Percentiles rank a stretch among this genome's conserved stretches.
phyloP scores from a whole-genome alignment of 2,797 vertebrate genomes.

The Diglossa cyanea region DNA sequence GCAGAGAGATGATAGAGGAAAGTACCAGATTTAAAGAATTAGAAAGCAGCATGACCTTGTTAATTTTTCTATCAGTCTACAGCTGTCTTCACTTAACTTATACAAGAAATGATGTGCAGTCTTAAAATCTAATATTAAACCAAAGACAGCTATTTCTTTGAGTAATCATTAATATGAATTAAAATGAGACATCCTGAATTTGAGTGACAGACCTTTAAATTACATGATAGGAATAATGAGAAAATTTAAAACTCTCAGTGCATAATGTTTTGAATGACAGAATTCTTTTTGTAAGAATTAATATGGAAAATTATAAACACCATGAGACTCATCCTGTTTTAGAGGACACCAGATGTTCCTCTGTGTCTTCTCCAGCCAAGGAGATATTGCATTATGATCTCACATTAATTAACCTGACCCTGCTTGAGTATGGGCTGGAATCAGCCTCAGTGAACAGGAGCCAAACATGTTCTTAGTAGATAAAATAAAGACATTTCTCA shows the following conservation, averaged over 20 bases:
- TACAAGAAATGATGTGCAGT: background rate
- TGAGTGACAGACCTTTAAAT: background rate
- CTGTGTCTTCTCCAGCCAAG: background rate
- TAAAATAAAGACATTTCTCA: background rate
- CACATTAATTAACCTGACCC: background rate
- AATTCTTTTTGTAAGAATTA: background rate
- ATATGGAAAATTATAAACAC: background rate
- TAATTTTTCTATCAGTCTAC: slow-evolving; percentile 18
- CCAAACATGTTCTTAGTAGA: fast-evolving
- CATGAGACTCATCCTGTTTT: background rate
- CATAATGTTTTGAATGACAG: background rate
- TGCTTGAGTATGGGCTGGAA: background rate
- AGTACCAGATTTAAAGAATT: background rate
- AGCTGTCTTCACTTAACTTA: background rate
- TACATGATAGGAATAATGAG: background rate
- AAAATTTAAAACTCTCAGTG: background rate
- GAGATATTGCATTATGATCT: background rate
- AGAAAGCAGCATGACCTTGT: background rate
- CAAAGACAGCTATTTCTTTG: background rate
- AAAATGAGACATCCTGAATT: background rate
- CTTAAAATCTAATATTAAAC: background rate
- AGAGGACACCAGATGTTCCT: background rate
- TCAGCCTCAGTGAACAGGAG: background rate
- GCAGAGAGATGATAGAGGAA: background rate
- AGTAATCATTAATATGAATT: background rate